Evolutionary conservation across 2,797 vertebrate species (phyloP), one percentile per base, ranked within the genome.

Genomic region (Chelonia mydas): DNA sequence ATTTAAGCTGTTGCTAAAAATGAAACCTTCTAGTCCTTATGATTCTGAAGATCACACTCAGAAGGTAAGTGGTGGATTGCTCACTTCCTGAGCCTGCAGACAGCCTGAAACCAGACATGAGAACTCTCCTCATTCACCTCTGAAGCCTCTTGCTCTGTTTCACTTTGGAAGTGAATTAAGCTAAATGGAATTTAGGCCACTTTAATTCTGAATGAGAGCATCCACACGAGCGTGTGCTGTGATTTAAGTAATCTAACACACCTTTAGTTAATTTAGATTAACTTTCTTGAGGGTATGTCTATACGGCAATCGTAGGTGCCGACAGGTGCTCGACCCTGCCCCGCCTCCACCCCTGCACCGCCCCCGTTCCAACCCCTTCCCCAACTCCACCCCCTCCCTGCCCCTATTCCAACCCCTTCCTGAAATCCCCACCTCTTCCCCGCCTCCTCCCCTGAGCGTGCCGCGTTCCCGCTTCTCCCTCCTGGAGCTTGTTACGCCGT

Each of bases 191-290:
- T 93, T 86, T 90, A 89, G 83, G 83, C 8, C 33, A 37, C 21
- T 87, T 57, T 74, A 86, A 49, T 78, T 50, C 79, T 82, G 8
- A 82, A 78, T 79, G 85, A 0, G 23, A 0, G 88, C 90, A 74
- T 81, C 92, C 83, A 90, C 90, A 72, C 57, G 82, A 84, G 81
- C 25, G 47, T 84, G 45, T 74, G 23, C 27, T 27, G 83, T 9
- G 88, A 3, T n/a, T 93, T 74, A n/a, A 33, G 28, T 61, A 61
- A 61, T 33, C 31, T 31, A 61, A 61, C 74, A 91, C 78, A 94
- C 65, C 25, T 87, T 78, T 89, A 91, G 28, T 81, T 93, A 27
- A 78, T 90, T 92, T 93, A 51, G 59, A 28, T 95, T 51, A 78
- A 84, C 37, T 91, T 80, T 91, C 61, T 76, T 79, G 68, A 88